These are phyloP conservation scores for Clusia tigrina DNA, from an alignment of 2,888 invertebrate genomes.

Conservation along the genomic window DNA sequence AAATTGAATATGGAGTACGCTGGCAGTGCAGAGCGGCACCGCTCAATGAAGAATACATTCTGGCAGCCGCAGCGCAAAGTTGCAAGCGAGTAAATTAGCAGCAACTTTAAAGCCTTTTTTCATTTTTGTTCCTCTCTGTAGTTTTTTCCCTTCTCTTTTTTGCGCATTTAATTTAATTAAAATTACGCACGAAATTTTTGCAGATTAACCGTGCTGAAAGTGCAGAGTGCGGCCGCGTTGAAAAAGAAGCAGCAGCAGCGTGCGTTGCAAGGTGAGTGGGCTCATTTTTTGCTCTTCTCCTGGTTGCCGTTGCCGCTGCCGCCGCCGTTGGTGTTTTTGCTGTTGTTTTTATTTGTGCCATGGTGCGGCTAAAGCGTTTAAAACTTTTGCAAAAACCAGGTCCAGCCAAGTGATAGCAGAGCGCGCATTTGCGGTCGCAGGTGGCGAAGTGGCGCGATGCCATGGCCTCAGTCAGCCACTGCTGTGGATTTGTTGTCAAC, in stretches of 20 bases:
- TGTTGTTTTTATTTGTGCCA: too few relatives aligned
- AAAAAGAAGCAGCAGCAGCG: neutral
- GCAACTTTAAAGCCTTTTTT: constrained; percentile 11
- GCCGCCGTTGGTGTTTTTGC: too few relatives aligned
- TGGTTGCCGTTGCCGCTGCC: too few relatives aligned
- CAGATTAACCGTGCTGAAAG: neutral
- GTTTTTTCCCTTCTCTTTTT: constrained; percentile 10
- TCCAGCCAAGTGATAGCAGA: too few relatives aligned
- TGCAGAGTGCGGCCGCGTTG: neutral
- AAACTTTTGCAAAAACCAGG: too few relatives aligned
- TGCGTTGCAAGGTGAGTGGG: neutral
- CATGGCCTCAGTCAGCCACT: too few relatives aligned
- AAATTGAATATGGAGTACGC: too few relatives aligned
- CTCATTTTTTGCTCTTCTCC: neutral
- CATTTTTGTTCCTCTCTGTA: constrained; percentile 9
- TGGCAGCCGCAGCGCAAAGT: constrained; percentile 41
- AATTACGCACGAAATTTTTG: neutral
- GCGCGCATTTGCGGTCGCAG: too few relatives aligned
- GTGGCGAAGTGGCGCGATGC: too few relatives aligned
- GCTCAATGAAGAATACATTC: constrained; percentile 40
- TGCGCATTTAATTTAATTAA: constrained; percentile 27
- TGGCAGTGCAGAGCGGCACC: constrained; percentile 33
- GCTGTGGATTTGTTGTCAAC: too few relatives aligned
- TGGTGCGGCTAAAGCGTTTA: too few relatives aligned
- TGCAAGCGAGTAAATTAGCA: constrained; percentile 32